Evolutionary conservation across 2,113 vertebrate species (phyloP), one percentile per base, ranked within the genome.

Genomic region (Oceanodroma tethys): DNA sequence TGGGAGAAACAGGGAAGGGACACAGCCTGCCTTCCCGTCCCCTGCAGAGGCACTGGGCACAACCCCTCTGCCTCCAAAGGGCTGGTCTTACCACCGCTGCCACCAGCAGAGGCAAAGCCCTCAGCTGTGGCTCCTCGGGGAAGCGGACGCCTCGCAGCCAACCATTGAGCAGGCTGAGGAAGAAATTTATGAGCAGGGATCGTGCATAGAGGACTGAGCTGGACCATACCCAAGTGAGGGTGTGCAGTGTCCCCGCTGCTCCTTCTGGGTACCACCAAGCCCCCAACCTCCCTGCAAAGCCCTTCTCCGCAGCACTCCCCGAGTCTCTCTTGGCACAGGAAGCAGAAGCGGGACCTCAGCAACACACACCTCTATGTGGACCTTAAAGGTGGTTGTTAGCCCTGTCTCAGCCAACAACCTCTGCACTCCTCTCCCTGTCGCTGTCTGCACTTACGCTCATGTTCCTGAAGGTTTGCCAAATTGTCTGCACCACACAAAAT

Each of bases 351-450:
- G 62, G 42, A 83, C 25, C 55, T 76, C 52, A 91, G 47, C 67
- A 82, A 23, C 38, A 63, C 13, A 9, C 12, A 3, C 4, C 4
- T 34, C 52, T 36, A 3, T 6, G n/a, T 65, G 66, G 12, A 21
- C 34, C 21, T 40, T 23, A 45, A 50, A 58, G 45, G 45, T 3
- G 11, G 10, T 21, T 26, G 11, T 52, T 34, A 34, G 60, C 7
- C 22, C 40, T 42, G 30, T 27, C 84, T 48, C 50, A 14, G 68
- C 16, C 19, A 19, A 32, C 62, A 70, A 43, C 18, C 30, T 74
- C 34, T 40, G 25, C 17, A 4, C 4, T 10, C n/a, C 29, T 66
- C 45, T 71, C 20, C 29, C 2, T 0, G 0, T 20, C 6, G 0
- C 47, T 48, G 21, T 34, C 72, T 60, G 43, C n/a, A 25, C 40